Percentiles rank a stretch among this genome's conserved stretches.
Evolutionary conservation across 1,140 invertebrate genomes (phyloP).

Genomic region (Caenorhabditis brenneri): DNA sequence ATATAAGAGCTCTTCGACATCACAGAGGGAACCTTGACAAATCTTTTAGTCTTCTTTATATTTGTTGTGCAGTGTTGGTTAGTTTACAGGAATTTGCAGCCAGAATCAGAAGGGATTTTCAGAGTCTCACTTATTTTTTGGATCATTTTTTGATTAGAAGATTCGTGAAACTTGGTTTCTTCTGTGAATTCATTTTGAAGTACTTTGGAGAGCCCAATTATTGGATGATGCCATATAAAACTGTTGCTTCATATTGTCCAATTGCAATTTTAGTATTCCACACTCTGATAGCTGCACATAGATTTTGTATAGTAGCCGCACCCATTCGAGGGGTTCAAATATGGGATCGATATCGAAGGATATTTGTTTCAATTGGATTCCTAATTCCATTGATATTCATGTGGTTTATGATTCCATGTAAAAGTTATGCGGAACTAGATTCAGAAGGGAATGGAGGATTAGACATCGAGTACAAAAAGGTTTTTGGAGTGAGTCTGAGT

Average conservation of each 20-base stretch:
- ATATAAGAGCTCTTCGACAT: slow-evolving; percentile 1
- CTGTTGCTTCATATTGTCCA: neutral
- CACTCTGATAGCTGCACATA: slow-evolving; percentile 9
- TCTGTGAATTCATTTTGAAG: slow-evolving; percentile 11
- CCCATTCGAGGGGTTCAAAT: slow-evolving; percentile 18
- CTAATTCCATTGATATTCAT: slow-evolving; percentile 1
- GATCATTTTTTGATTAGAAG: neutral
- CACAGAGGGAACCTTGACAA: neutral
- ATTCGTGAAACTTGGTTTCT: slow-evolving; percentile 10
- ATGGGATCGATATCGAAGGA: neutral
- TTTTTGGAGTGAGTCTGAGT: neutral
- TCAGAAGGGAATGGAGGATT: slow-evolving; percentile 9
- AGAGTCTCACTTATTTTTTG: slow-evolving; percentile 18
- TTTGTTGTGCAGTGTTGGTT: neutral
- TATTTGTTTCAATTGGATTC: neutral
- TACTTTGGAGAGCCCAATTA: neutral
- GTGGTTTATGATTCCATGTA: slow-evolving; percentile 20
- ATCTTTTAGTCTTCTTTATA: slow-evolving; percentile 4
- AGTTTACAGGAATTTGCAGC: neutral
- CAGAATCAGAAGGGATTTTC: neutral
- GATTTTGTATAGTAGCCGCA: neutral
- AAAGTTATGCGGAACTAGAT: slow-evolving; percentile 3
- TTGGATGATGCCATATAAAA: slow-evolving; percentile 33
- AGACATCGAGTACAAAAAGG: slow-evolving; percentile 9
- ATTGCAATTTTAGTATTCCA: slow-evolving; percentile 21